A percentile compares a stretch with the other conserved stretches of the same genome.
phyloP scores from a whole-genome alignment of 1,140 invertebrate genomes.

The Apis laboriosa region DNA sequence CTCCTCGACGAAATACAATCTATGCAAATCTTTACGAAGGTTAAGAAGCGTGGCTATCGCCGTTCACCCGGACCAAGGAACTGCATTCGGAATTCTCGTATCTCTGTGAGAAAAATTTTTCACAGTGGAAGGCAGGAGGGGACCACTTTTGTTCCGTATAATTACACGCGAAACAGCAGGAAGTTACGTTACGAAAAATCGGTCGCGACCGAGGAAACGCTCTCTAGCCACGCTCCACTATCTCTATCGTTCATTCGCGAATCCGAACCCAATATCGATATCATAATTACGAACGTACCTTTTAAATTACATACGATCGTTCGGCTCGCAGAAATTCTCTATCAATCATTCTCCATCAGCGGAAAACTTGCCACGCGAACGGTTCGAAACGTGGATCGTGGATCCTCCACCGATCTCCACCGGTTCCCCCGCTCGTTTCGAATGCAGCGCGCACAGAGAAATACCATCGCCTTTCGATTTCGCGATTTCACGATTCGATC shows the following conservation, averaged over 20 bases:
- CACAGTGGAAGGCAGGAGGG: not conserved
- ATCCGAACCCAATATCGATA: not conserved
- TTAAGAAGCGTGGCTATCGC: not conserved
- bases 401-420: no score
- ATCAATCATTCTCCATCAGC: not conserved
- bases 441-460: not conserved
- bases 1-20: constrained; percentile 15
- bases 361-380: not conserved
- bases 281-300: not conserved
- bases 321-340: not conserved
- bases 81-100: not conserved
- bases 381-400: not conserved
- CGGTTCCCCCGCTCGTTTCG: no score
- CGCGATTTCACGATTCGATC: constrained; percentile 7
- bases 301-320: constrained; percentile 4
- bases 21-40: not conserved
- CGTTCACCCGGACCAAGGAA: no score
- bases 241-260: no score
- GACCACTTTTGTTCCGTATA: not conserved
- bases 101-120: not conserved
- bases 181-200: not conserved
- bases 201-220: not conserved
- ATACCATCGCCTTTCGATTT: not conserved
- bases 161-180: not conserved
- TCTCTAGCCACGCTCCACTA: not conserved